Base-by-base conservation (phyloP, 1,140 invertebrate genomes). In the Melitaea cinxia region DNA sequence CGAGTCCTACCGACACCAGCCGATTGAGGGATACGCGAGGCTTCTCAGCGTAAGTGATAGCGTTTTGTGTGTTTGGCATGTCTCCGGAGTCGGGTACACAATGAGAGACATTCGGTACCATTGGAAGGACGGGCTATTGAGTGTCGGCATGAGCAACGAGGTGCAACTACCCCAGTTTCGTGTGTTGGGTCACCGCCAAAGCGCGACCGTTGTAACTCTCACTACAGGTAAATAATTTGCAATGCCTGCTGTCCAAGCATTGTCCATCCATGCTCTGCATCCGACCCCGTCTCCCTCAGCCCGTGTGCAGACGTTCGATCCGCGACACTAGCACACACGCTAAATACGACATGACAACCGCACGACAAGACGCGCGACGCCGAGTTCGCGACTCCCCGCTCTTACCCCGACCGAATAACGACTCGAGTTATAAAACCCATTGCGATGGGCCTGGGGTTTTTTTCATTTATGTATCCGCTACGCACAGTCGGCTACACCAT, bases 21-120 rank as follows among this genome's bases (percentile, higher is more conserved):
- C 73, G 70, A 74, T 73, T 79, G 79, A 75, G 78, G 79, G 78
- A n/a, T 78, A 68, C 77, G 75, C 83, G 82, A 82, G 77, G 77
- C 85, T 86, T 78, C 83, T 73, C 86, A 89, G 86, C 85, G 91
- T 92, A 91, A 92, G 91, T 92, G 91, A 92, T 91, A 91, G 90
- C 89, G 86, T 91, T 92, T 91, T 92, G 89, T 91, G 86, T 92
- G 89, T 92, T 92, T 91, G 89, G 90, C 91, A 91, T 91, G 90
- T 89, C 88, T 92, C 90, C 91, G 89, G 90, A 96, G 97, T 98
- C 95, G 97, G 97, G 93, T 98, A 98, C 95, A 97, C 96, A 93
- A 98, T 97, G 95, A 95, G 95, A 93, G 97, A 99, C 95, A 98
- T 99, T 93, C 95, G 95, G 91, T 99, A 98, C 94, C 97, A 96